Evolutionary conservation across 2,113 vertebrate genomes (phyloP), one percentile per base, ranked within the genome.

Genomic region (Aptenodytes patagonicus): DNA sequence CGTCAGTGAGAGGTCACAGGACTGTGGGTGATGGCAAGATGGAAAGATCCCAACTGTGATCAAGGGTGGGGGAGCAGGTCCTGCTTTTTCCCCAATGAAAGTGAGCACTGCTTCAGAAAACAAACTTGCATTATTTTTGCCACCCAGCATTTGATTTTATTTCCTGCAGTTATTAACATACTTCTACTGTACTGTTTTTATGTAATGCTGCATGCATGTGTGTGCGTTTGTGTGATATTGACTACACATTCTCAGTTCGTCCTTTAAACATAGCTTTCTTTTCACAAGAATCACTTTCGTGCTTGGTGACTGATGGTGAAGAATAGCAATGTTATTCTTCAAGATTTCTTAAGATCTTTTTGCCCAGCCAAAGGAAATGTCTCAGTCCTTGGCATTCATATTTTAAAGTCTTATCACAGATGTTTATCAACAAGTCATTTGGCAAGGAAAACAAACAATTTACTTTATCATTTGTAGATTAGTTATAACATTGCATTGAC

Each of bases 351-450:
- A 97, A 97, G 96, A 93, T 92, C 89, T 97, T 98, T 98, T 98
- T 81, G 96, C 97, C 77, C 61, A 38, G 70, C 90, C 75, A 77
- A 85, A 47, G 42, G 77, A 66, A 98, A 97, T 72, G 47, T 62
- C 54, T 97, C 82, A 96, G 93, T 91, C 89, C 83, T 94, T 87
- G 88, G 80, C 95, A 90, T 97, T 97, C 88, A 86, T 97, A 96
- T 95, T 95, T 96, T 90, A 88, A 95, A 95, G 78, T 96, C 68
- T 90, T 98, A 90, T 85, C 97, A 95, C 31, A 49, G 87, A 95
- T 98, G 96, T 98, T 98, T 98, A 98, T 99, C 98, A 98, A 96
- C 97, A 98, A 97, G 73, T 98, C 97, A 96, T 98, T 98, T 98
- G 81, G 71, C 61, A 90, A 71, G 79, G 47, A 88, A 89, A 92